These are phyloP conservation scores for Limosa lapponica DNA, from an alignment of 2,797 vertebrate genomes.

Conservation along the genomic window DNA sequence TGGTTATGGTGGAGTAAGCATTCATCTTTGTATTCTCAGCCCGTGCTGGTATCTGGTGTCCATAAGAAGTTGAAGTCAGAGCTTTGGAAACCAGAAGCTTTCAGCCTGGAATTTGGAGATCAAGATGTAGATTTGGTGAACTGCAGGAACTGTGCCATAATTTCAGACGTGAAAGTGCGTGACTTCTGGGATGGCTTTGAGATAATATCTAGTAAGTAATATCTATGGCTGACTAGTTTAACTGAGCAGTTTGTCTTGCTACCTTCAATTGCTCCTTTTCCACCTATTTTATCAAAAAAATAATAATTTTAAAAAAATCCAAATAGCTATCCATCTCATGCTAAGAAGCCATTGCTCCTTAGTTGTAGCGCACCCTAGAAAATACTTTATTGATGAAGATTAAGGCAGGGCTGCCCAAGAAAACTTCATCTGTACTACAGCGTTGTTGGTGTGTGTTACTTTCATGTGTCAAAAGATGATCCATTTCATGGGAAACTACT, in stretches of 20 bases:
- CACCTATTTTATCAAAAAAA: not conserved
- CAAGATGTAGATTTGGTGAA: constrained; percentile 99
- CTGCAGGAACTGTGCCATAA: constrained; percentile 97
- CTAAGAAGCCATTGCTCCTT: not conserved
- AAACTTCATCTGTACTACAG: not conserved
- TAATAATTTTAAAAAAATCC: not conserved
- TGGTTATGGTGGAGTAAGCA: constrained; percentile 63
- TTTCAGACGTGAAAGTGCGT: constrained; percentile 98
- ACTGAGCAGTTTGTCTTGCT: constrained; percentile 44
- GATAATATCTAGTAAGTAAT: constrained; percentile 92
- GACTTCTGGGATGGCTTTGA: constrained; percentile 99
- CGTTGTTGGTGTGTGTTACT: not conserved
- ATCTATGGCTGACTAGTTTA: constrained; percentile 44
- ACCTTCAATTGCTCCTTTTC: constrained; percentile 7
- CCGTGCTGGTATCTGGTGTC: constrained; percentile 97
- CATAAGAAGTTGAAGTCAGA: constrained; percentile 91
- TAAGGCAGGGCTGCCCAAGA: not conserved
- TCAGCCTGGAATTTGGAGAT: constrained; percentile 97
- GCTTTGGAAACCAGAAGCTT: constrained; percentile 95
- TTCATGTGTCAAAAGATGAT: not conserved
- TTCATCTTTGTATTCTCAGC: constrained; percentile 82
- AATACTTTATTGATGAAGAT: not conserved
- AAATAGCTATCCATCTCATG: not conserved
- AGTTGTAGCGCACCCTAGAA: not conserved
- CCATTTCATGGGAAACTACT: not conserved